Conservation (phyloP, 2,113 vertebrate species). For the Callorhinus ursinus region DNA sequence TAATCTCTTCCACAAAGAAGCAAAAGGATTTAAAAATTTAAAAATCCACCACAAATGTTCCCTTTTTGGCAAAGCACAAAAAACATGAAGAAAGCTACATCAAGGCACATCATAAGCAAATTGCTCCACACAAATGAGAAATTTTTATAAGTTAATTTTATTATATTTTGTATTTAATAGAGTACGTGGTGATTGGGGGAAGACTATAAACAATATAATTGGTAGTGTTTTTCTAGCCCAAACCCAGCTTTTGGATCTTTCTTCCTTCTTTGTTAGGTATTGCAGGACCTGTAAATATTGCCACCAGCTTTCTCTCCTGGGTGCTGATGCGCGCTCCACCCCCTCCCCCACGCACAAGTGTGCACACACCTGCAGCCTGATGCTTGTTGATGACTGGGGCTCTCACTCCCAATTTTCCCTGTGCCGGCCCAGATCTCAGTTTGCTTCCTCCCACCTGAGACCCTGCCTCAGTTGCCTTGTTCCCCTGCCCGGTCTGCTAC, state of each 20-base stretch:
- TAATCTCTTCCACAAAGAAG: not conserved
- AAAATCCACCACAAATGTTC: not conserved
- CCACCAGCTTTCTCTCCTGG: not conserved
- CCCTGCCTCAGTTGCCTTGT: too few relatives aligned
- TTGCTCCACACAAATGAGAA: not conserved
- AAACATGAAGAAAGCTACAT: not conserved
- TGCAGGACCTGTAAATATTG: not conserved
- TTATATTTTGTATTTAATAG: not conserved
- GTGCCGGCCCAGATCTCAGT: not conserved
- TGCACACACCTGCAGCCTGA: not conserved
- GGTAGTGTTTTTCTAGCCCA: not conserved
- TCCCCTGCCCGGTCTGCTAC: too few relatives aligned
- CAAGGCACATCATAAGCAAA: not conserved
- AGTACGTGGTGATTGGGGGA: not conserved
- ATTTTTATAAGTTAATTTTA: not conserved
- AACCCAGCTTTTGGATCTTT: not conserved
- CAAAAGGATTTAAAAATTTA: not conserved
- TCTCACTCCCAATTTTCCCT: not conserved
- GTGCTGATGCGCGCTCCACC: rapidly evolving
- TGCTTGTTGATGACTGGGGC: not conserved
- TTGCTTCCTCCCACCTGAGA: not conserved
- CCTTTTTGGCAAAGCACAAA: not conserved
- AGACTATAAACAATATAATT: not conserved
- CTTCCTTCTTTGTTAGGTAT: not conserved
- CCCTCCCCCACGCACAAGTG: not conserved